Base-by-base conservation (phyloP, 35 echinoderm and acorn worm species). In the Acanthaster planci region DNA sequence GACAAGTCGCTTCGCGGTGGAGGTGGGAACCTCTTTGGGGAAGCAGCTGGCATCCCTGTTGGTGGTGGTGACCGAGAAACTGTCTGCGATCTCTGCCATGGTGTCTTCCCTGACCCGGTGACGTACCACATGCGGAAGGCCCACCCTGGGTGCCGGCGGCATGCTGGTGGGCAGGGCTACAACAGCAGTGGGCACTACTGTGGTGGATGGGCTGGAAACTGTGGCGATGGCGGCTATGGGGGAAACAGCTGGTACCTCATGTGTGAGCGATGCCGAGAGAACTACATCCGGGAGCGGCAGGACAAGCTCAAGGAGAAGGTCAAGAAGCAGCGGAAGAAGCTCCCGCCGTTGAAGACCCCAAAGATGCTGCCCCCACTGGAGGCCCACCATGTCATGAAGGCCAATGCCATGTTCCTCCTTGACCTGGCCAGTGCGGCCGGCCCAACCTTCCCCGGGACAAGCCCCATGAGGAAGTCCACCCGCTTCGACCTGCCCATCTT, bases 331-430 rank as follows among this genome's bases (percentile, higher is more conserved):
- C 88, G 90, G 50, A 94, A 94, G 60, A 93, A 89, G 60, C 52
- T 93, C 1, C 88, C 89, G 0, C 85, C 96, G 15, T 40, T 99
- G 64, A 93, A 93, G 57, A 89, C 92, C 4, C 92, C 89, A 19
- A 93, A 93, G 15, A 88, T 93, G 16, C 55, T 99, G 0, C 92
- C 96, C 44, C 96, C 96, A 0, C 67, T 99, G 5, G 96, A 94
- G 51, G 96, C 92, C 8, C 96, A 99, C 79, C 92, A 99, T 32
- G 92, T 99, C 55, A 99, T 99, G 96, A 99, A 93, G 60, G 96
- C 91, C 34, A 99, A 99, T 77, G 92, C 96, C 7, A 93, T 99
- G 80, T 99, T 99, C 52, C 80, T 99, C 14, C 39, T 99, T 60
- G 96, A 94, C 76, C 86, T 99, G 19, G 96, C 96, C 42, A 99